Conservation (phyloP, 2,797 vertebrate genomes). For the Poecilia gillii region DNA sequence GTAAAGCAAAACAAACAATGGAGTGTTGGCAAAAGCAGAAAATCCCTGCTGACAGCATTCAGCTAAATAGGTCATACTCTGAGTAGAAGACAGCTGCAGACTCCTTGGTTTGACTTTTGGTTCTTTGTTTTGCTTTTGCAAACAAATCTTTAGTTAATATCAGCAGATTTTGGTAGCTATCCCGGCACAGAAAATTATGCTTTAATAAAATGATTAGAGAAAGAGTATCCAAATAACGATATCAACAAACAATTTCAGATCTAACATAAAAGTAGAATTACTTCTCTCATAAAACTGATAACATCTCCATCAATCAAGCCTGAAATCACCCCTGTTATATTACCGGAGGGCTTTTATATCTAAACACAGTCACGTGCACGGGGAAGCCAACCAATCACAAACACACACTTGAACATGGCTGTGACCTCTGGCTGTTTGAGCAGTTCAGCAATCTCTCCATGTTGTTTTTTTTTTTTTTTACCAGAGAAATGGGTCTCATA, state of each 20-base stretch:
- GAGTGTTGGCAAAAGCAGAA: slow-evolving; percentile 4
- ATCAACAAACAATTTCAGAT: neutral
- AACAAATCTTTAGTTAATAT: neutral
- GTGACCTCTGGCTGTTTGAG: slow-evolving; percentile 66
- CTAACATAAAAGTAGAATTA: slow-evolving; percentile 18
- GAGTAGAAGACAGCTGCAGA: neutral
- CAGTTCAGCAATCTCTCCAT: slow-evolving; percentile 71
- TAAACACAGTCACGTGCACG: slow-evolving; percentile 54
- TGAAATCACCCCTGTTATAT: slow-evolving; percentile 45
- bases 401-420: slow-evolving; percentile 49
- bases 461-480: slow-evolving; percentile 45
- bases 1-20: slow-evolving; percentile 21
- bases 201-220: neutral
- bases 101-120: neutral
- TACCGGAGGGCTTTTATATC: slow-evolving; percentile 51
- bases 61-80: neutral
- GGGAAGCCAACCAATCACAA: slow-evolving; percentile 28
- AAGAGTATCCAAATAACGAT: neutral
- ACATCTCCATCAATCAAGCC: slow-evolving; percentile 33
- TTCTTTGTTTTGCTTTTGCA: neutral
- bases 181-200: neutral
- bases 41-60: slow-evolving; percentile 22
- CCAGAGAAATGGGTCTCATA: slow-evolving; percentile 63
- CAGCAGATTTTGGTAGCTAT: neutral
- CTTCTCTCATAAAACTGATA: slow-evolving; percentile 11